A percentile compares a stretch with the other conserved stretches of the same genome.
These are phyloP conservation scores for Anodontia alba DNA, from an alignment of 2,888 invertebrate genomes.

Conservation along the genomic window DNA sequence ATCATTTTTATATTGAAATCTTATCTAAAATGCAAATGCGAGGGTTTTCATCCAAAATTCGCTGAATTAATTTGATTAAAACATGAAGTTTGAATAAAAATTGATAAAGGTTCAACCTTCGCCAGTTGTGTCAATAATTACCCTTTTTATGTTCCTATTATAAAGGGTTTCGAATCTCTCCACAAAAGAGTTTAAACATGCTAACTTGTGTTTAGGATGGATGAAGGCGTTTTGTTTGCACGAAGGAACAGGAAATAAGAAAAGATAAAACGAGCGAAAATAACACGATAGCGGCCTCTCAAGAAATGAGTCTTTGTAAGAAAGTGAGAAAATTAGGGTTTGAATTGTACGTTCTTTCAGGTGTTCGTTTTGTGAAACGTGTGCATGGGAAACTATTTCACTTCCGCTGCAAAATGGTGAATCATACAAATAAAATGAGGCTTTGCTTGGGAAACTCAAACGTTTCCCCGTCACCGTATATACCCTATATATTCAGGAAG, in stretches of 20 bases:
- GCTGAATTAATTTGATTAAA: background rate
- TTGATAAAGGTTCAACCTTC: background rate
- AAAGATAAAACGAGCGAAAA: constrained; percentile 6
- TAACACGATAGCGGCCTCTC: constrained; percentile 10
- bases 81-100: constrained; percentile 1
- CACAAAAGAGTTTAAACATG: background rate
- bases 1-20: too few species aligned
- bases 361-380: background rate
- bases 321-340: constrained; percentile 17
- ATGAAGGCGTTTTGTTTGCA: constrained; percentile 17
- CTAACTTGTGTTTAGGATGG: constrained; percentile 8
- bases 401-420: background rate
- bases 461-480: too few species aligned
- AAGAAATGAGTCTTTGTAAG: background rate
- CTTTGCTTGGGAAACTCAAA: too few species aligned
- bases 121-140: constrained; percentile 16
- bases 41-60: background rate
- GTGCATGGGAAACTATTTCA: constrained; percentile 10
- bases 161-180: constrained; percentile 10
- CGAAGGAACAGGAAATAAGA: constrained; percentile 10
- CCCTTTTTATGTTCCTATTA: background rate
- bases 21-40: background rate
- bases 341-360: background rate
- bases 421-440: too few species aligned
- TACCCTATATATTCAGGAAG: too few species aligned